Percentiles rank a stretch among this genome's conserved stretches.
Conservation (phyloP, 1,140 invertebrate genomes). For the Vanessa atalanta region DNA sequence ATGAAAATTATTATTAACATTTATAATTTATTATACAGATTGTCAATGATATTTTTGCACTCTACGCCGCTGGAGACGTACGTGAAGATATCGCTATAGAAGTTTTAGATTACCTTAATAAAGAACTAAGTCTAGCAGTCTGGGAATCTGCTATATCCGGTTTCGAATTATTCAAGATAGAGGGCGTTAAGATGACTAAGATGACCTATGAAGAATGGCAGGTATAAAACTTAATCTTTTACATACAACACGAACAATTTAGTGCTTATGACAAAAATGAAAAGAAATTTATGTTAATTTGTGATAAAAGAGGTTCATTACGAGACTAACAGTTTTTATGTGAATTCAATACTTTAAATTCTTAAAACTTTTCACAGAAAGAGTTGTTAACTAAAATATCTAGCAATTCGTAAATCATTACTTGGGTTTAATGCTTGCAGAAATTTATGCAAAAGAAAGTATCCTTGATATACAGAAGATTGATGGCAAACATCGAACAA, state of each 20-base stretch:
- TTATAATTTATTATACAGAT: slow-evolving; percentile 68
- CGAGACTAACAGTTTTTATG: too few species aligned
- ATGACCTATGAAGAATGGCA: slow-evolving; percentile 63
- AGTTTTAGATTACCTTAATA: slow-evolving; percentile 82
- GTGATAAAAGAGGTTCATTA: too few species aligned
- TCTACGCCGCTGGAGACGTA: slow-evolving; percentile 76
- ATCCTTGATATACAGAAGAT: slow-evolving; percentile 48
- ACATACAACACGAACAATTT: neutral
- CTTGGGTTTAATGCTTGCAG: slow-evolving; percentile 39
- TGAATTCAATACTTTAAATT: too few species aligned
- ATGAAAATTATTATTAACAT: too few species aligned
- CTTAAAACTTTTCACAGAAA: too few species aligned
- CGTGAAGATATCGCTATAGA: slow-evolving; percentile 79
- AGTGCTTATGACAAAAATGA: too few species aligned
- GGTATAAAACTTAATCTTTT: slow-evolving; percentile 44
- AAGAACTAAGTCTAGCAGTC: slow-evolving; percentile 83
- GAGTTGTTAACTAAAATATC: too few species aligned
- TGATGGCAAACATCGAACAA: slow-evolving; percentile 52
- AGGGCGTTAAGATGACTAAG: slow-evolving; percentile 61
- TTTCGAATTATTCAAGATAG: slow-evolving; percentile 73
- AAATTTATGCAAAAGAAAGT: slow-evolving; percentile 57
- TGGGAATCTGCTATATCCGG: slow-evolving; percentile 82
- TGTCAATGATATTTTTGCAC: slow-evolving; percentile 88
- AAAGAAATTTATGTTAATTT: too few species aligned
- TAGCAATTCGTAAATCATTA: neutral